A percentile compares a stretch with the other conserved stretches of the same genome.
Conservation (phyloP, 2,888 invertebrate species). For the Pseudococcus jackbeardsleyi region DNA sequence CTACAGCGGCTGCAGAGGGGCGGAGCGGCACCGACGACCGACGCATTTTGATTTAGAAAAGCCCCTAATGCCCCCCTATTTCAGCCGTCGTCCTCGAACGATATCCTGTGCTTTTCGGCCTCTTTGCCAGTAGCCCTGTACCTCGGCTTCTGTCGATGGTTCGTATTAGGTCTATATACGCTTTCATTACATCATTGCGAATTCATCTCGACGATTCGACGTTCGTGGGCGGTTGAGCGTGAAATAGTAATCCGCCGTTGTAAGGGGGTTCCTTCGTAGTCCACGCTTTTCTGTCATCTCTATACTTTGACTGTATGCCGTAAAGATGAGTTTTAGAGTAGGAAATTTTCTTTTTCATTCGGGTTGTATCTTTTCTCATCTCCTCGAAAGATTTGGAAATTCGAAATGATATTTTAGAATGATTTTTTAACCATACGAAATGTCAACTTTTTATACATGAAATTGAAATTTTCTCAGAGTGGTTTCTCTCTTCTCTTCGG, state of each 20-base stretch:
- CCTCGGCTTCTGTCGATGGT: neutral
- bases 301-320: no score
- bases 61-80: conserved; percentile 54
- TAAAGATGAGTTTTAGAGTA: no score
- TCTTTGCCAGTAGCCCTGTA: neutral
- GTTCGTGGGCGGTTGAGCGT: conserved; percentile 60
- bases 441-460: no score
- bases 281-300: no score
- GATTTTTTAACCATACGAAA: no score
- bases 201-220: conserved; percentile 58
- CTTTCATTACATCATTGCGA: conserved; percentile 59
- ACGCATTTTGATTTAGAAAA: conserved; percentile 52
- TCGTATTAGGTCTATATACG: neutral
- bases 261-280: neutral
- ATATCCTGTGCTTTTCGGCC: conserved; percentile 46
- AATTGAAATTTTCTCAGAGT: no score
- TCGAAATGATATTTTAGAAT: no score
- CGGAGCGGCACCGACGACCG: neutral
- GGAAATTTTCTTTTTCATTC: no score
- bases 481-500: no score
- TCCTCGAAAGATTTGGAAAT: no score
- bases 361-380: no score
- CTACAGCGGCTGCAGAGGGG: neutral
- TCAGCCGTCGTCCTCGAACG: neutral
- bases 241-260: conserved; percentile 56